Base-by-base conservation (phyloP, 2,113 vertebrate genomes). In the Hystrix brachyura region DNA sequence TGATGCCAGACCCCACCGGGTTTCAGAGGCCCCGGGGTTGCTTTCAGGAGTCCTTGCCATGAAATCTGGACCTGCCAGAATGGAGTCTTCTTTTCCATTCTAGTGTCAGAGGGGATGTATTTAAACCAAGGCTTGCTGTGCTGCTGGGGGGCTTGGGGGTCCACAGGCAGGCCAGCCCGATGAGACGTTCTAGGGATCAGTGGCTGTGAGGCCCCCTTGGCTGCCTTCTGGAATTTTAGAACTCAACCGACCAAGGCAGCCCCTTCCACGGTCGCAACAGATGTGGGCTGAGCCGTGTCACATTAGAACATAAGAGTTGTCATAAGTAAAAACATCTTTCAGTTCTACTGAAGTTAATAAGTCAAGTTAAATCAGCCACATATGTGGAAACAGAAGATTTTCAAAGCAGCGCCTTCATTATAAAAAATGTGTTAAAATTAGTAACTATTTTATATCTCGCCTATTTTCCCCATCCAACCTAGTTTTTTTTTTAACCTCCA, bases 381-480 rank as follows among this genome's bases (percentile, higher is more conserved):
- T 98, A 96, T 97, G 95, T 71, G 97, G 60, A 96, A 96, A 81
- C 48, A 95, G 85, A 95, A 97, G 81, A 94, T 71, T 94, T 97
- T 95, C 84, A 95, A 94, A 98, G 88, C 72, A 97, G 57, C 25
- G 93, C 95, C 96, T 98, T 98, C 48, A 97, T 98, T 98, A 98
- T 97, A 96, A 97, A 98, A 98, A 98, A 97, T 34, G 97, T 98
- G 97, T 98, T 98, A 98, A 98, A 98, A 98, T 98, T 98, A 98
- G 98, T 96, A 98, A 97, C 96, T 97, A 97, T 97, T 98, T 98
- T 98, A 97, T 97, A 94, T 97, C 96, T 97, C 92, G 96, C 94
- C 96, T 98, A 96, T 97, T 98, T 97, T 84, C 86, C 80, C 92
- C 96, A 96, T 97, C 97, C 98, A 98, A 96, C 94, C 96, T 97